Conservation (phyloP, 2,888 invertebrate species). For the Xylota sylvarum region DNA sequence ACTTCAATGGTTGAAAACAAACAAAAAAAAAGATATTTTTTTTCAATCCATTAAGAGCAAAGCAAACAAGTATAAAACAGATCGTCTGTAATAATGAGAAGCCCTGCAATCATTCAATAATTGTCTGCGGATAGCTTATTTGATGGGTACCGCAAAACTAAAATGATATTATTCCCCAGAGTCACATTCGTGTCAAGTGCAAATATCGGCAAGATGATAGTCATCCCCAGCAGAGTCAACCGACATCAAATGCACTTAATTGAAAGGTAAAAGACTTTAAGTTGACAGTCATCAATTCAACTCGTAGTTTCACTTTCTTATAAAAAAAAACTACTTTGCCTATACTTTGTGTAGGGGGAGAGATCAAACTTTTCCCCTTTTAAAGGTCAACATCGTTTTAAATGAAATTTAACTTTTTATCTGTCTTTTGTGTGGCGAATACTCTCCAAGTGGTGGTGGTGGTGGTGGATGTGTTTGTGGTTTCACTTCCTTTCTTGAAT, state of each 20-base stretch:
- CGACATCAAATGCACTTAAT: conserved; percentile 43
- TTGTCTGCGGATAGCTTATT: conserved; percentile 46
- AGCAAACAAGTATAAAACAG: conserved; percentile 3
- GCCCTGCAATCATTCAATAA: conserved; percentile 35
- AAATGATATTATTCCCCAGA: conserved; percentile 4
- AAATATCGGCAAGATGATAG: conserved; percentile 32
- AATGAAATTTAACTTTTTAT: conserved; percentile 52
- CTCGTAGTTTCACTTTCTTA: conserved; percentile 54
- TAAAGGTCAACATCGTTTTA: conserved; percentile 45
- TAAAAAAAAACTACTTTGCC: conserved; percentile 35
- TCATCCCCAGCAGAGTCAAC: not conserved
- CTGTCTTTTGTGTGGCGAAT: conserved; percentile 15
- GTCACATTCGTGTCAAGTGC: conserved; percentile 62
- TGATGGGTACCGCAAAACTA: conserved; percentile 36
- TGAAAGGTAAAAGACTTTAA: conserved; percentile 31
- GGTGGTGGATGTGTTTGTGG: conserved; percentile 45
- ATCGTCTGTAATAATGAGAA: conserved; percentile 4
- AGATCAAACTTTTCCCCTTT: conserved; percentile 32
- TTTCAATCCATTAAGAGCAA: conserved; percentile 3
- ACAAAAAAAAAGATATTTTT: conserved; percentile 5
- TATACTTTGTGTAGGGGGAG: not conserved
- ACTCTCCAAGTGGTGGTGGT: not conserved
- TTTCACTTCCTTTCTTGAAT: conserved; percentile 30
- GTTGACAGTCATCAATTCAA: conserved; percentile 34
- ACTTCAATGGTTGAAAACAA: not conserved